Evolutionary conservation across 2,113 vertebrate species (phyloP), one percentile per base, ranked within the genome.

Genomic region (Pelvicachromis taeniatus): DNA sequence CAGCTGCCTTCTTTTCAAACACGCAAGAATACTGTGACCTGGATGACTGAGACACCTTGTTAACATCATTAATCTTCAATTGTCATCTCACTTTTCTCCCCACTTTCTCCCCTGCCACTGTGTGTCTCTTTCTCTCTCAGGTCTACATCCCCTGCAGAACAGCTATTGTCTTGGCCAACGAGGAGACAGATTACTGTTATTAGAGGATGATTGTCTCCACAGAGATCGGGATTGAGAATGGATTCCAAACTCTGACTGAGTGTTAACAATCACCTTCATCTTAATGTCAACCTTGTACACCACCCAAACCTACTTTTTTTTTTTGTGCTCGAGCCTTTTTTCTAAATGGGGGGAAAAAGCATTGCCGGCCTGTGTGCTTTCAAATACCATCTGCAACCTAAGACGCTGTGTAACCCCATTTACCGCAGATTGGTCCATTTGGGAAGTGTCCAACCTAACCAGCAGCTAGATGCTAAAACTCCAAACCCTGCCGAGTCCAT

Each of bases 131-230:
- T 85, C 63, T 77, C 73, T 87, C 82, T 79, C 93, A 97, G 96
- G 95, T 97, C 89, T 97, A 97, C 95, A 94, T 97, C 92, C 96
- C 96, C 90, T 96, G 96, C 95, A 96, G 96, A 94, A 96, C 95
- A 45, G 96, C 96, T 75, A 89, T 96, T 89, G 94, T 96, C 89
- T 93, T 97, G 93, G 95, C 95, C 94, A 96, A 97, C 84, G 96
- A 95, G 86, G 95, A 96, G 93, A 94, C 93, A 81, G 92, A 96
- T 95, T 95, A 95, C 94, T 95, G 95, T 93, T 93, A 96, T 95
- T 96, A 95, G 95, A 90, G 91, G 91, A 81, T 90, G 89, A 93
- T 92, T 91, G 87, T 92, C 90, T 89, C 89, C 91, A 87, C 90
- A 79, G 90, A 86, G 84, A 89, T 75, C 88, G 40, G 92, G 78